These are phyloP conservation scores for Hycleus phaleratus DNA, from an alignment of 1,140 invertebrate genomes.

Conservation along the genomic window DNA sequence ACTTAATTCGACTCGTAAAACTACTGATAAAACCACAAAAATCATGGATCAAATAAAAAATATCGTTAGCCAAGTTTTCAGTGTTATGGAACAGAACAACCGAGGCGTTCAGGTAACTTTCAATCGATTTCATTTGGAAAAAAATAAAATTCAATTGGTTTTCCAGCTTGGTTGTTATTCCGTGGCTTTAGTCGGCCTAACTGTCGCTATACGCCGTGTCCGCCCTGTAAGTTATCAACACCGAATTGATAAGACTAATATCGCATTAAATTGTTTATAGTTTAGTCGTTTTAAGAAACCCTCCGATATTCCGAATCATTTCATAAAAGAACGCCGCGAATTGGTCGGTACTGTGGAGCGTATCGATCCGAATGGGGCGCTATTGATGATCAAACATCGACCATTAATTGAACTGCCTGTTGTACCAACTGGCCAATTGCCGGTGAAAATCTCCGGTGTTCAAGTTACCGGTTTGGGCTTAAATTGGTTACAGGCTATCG, in stretches of 20 bases:
- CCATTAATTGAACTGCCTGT: constrained; percentile 42
- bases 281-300: constrained; percentile 45
- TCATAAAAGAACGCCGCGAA: constrained; percentile 40
- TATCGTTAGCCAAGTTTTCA: constrained; percentile 35
- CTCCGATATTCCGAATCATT: constrained; percentile 43
- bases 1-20: not conserved
- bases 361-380: constrained; percentile 42
- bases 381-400: constrained; percentile 47
- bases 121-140: constrained; percentile 7
- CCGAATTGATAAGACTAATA: not conserved
- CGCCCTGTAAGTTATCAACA: constrained; percentile 43
- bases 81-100: constrained; percentile 42
- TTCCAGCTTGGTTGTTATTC: constrained; percentile 47
- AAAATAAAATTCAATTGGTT: constrained; percentile 9
- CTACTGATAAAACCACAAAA: not conserved
- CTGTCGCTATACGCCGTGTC: constrained; percentile 44
- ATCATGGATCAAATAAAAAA: constrained; percentile 24
- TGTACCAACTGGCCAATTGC: constrained; percentile 38
- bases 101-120: constrained; percentile 40
- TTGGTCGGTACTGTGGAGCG: constrained; percentile 41
- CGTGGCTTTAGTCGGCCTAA: constrained; percentile 43
- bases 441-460: constrained; percentile 47
- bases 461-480: constrained; percentile 43
- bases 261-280: constrained; percentile 23
- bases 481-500: constrained; percentile 46